Evolutionary conservation across 2,113 vertebrate species (phyloP), one percentile per base, ranked within the genome.

Genomic region (Laticauda laticaudata): DNA sequence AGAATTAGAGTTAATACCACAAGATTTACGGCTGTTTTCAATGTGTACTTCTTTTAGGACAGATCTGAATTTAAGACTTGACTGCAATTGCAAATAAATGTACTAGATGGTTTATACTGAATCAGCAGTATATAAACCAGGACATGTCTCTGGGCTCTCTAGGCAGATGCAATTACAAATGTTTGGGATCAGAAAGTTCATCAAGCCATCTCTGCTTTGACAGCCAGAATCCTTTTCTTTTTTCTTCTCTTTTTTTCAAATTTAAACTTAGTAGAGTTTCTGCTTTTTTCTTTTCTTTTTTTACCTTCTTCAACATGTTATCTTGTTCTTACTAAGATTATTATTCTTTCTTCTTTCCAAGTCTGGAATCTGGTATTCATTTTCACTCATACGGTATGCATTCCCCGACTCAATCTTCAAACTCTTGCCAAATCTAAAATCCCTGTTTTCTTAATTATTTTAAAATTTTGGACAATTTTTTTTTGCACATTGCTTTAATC

Each of bases 91-190:
- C 55, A 61, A 92, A 53, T 61, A 53, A 92, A 51, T 87, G 43
- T 61, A 87, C 61, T 14, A 45, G 43, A 24, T 59, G 81, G 81
- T 91, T 91, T 91, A 91, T 39, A 75, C 26, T 53, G 81, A 92
- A 59, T 92, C 91, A 92, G 91, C 85, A 92, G 29, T 53, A 53
- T 51, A 51, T 61, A 92, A 61, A 87, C 56, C 55, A 91, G 75
- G 54, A 29, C 75, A 39, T 39, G 0, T 57, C 8, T 86, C 75
- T 45, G 48, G 43, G 56, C 11, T 87, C n/a, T 61, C 20, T 57
- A 64, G 55, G 24, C 86, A 87, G 86, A 92, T 59, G 43, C 85
- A 92, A n/a, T 43, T 92, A 61, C 85, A 87, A 92, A 61, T 8
- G 85, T 87, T 87, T 87, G 86, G 55, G 85, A 86, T 87, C 91